Conservation (phyloP, 2,888 invertebrate species). For the Microplitis deprimator region DNA sequence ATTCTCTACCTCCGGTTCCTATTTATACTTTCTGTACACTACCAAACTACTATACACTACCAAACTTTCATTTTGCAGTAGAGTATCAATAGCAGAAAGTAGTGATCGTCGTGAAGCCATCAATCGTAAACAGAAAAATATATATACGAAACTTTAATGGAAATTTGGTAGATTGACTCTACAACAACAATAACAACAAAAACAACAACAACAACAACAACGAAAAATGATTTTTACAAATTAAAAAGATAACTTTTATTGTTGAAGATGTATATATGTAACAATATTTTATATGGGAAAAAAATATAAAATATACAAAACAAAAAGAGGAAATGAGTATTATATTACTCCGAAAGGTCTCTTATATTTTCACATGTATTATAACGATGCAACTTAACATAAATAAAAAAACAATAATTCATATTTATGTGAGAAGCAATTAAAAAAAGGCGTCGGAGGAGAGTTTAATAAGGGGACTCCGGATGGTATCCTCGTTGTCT, state of each 20-base stretch:
- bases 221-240: neutral
- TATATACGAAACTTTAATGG: constrained; percentile 25
- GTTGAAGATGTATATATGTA: neutral
- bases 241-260: neutral
- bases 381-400: neutral
- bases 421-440: constrained; percentile 56
- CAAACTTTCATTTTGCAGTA: neutral
- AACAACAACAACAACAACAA: neutral
- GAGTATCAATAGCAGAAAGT: constrained; percentile 22
- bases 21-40: neutral
- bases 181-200: neutral
- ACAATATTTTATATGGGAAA: neutral
- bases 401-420: constrained; percentile 12
- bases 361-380: neutral
- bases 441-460: constrained; percentile 52
- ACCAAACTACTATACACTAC: neutral
- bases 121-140: constrained; percentile 15
- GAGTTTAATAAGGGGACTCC: constrained; percentile 53
- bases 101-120: constrained; percentile 18
- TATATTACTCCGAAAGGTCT: neutral
- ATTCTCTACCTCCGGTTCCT: neutral
- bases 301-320: neutral
- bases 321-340: neutral
- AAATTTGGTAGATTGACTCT: constrained; percentile 3
- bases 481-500: constrained; percentile 48